Conservation (phyloP, 92 coral and sea anemone species). For the Diadumene lineata region DNA sequence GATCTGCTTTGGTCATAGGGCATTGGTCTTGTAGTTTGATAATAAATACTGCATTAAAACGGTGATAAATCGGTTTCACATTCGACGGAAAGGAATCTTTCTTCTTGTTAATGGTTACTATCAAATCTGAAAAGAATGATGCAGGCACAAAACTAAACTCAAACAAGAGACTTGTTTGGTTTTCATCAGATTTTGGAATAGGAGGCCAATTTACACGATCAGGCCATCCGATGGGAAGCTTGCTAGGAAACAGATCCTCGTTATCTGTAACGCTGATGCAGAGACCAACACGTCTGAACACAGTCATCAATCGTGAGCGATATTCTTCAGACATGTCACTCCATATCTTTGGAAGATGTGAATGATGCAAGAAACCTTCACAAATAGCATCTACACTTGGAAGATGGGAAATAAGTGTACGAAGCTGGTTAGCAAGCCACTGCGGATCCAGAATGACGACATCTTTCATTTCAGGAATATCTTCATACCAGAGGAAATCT, state of each 20-base stretch:
- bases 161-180: slow-evolving; percentile 25
- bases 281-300: slow-evolving; percentile 26
- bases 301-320: slow-evolving; percentile 1
- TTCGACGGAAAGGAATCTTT: slow-evolving; percentile 16
- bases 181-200: slow-evolving; percentile 12
- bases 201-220: slow-evolving; percentile 42
- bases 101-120: slow-evolving; percentile 28
- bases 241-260: slow-evolving; percentile 31
- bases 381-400: not conserved
- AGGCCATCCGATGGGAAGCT: slow-evolving; percentile 47
- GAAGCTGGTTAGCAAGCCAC: slow-evolving; percentile 18
- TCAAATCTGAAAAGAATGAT: slow-evolving; percentile 28
- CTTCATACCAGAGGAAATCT: too few relatives aligned
- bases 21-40: not conserved
- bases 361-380: slow-evolving; percentile 9
- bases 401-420: slow-evolving; percentile 8
- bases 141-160: slow-evolving; percentile 28
- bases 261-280: slow-evolving; percentile 21
- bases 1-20: not conserved
- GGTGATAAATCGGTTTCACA: slow-evolving; percentile 40
- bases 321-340: slow-evolving; percentile 3
- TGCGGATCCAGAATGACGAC: too few relatives aligned
- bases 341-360: slow-evolving; percentile 17
- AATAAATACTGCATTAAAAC: slow-evolving; percentile 34
- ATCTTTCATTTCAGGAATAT: too few relatives aligned